phyloP scores from a whole-genome alignment of 1,140 invertebrate species.

The Cotesia glomerata region DNA sequence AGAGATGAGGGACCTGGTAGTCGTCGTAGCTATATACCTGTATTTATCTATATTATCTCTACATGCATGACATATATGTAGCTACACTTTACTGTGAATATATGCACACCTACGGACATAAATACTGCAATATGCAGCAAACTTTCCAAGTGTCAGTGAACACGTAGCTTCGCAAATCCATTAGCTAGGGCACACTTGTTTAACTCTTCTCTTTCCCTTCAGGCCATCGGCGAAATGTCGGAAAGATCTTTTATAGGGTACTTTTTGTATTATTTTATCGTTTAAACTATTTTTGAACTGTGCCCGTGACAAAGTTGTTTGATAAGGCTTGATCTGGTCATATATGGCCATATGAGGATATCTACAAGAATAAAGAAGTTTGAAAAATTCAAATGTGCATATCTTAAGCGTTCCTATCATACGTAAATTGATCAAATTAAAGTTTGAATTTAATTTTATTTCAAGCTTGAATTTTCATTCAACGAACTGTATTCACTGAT shows the following conservation, averaged over 20 bases:
- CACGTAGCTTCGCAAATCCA: slow-evolving; percentile 43
- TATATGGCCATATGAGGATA: too few species aligned
- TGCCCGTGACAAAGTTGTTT: too few species aligned
- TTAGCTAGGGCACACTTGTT: slow-evolving; percentile 32
- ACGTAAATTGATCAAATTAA: too few species aligned
- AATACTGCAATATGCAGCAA: slow-evolving; percentile 5
- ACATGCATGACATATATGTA: too few species aligned
- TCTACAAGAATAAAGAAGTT: too few species aligned
- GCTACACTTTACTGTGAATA: not conserved
- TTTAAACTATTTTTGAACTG: not conserved
- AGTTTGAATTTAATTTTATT: too few species aligned
- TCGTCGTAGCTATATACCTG: not conserved
- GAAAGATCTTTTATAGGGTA: slow-evolving; percentile 1
- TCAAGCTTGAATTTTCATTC: too few species aligned
- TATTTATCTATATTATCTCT: too few species aligned
- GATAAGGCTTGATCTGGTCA: too few species aligned
- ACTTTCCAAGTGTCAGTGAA: slow-evolving; percentile 34
- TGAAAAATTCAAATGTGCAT: too few species aligned
- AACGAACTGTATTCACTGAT: too few species aligned
- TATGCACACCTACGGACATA: not conserved
- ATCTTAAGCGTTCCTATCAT: too few species aligned
- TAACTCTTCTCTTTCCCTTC: slow-evolving; percentile 10
- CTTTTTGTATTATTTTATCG: slow-evolving; percentile 9
- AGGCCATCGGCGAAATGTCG: slow-evolving; percentile 14
- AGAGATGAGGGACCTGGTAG: not conserved